Base-by-base conservation (phyloP, 2,113 vertebrate species). In the Antigone vipio region DNA sequence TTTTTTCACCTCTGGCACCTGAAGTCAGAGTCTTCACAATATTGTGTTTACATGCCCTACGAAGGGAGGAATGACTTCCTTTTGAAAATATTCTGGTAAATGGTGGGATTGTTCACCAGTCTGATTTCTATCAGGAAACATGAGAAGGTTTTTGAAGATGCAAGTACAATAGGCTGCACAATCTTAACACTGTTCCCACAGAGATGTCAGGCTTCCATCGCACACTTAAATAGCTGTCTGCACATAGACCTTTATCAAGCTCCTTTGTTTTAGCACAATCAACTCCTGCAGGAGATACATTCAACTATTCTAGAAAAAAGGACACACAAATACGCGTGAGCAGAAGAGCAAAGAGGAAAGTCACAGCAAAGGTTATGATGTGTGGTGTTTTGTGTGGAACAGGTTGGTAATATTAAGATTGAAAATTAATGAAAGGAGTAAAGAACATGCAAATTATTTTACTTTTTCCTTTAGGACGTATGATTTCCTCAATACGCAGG, bases 81-180 rank as follows among this genome's bases (percentile, higher is more conserved):
- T 88, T 85, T 34, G 52, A 85, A 72, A 81, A 66, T 26, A 26
- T 5, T 29, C 64, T 80, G 35, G 32, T 91, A 62, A 91, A 89
- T 2, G 23, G 52, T 63, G 40, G 56, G 50, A 63, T 24, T 85
- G 90, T 60, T 85, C 92, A 50, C 11, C 38, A 42, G 49, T 13
- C 66, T 64, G 92, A 95, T 76, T 68, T 11, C 85, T 75, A 60
- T 78, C 89, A 77, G 89, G 89, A 84, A 87, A 85, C 67, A 76
- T 0, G 7, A 88, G 88, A 78, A 50, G 85, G 72, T 17, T 92
- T 94, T 13, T 26, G 91, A 77, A 88, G 86, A 55, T 62, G 52
- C 0, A 26, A 82, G 63, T 12, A 93, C 88, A 92, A 89, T 12
- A 72, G 85, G 42, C 84, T 77, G 63, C 59, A 75, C 30, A 63